Conservation (phyloP, 2,888 invertebrate species). For the Ophion slaviceki region DNA sequence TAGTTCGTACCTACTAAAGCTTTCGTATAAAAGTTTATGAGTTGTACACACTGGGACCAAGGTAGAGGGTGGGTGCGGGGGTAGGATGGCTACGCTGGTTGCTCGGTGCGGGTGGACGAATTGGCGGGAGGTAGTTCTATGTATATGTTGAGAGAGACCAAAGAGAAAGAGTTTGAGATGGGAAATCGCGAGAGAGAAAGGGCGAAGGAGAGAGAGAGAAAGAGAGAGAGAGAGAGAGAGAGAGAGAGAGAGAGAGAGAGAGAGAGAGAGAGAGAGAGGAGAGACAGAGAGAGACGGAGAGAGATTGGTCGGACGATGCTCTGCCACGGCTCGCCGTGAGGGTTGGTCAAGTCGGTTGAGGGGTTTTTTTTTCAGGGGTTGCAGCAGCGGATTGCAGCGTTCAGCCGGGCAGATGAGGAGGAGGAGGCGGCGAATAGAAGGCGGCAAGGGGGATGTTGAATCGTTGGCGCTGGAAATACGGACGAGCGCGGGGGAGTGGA, state of each 20-base stretch:
- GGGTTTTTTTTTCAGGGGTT: slow-evolving; percentile 56
- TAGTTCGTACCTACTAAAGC: slow-evolving; percentile 80
- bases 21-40: slow-evolving; percentile 81
- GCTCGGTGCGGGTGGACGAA: slow-evolving; percentile 59
- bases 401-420: slow-evolving; percentile 51
- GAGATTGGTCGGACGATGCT: slow-evolving; percentile 57
- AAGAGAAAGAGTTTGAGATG: slow-evolving; percentile 49
- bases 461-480: slow-evolving; percentile 54
- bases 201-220: too few relatives aligned
- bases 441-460: slow-evolving; percentile 46
- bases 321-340: slow-evolving; percentile 55
- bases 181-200: slow-evolving; percentile 40
- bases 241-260: too few relatives aligned
- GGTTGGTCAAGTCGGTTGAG: slow-evolving; percentile 62
- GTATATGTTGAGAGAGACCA: slow-evolving; percentile 37
- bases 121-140: slow-evolving; percentile 49
- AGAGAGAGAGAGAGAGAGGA: slow-evolving; percentile 16
- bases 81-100: slow-evolving; percentile 72
- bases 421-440: slow-evolving; percentile 38
- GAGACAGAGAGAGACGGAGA: slow-evolving; percentile 38
- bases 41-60: slow-evolving; percentile 64
- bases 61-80: slow-evolving; percentile 70
- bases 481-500: slow-evolving; percentile 49
- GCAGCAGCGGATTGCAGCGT: slow-evolving; percentile 64
- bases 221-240: too few relatives aligned